Evolutionary conservation across 2,113 vertebrate species (phyloP).

Genomic region (Bagarius yarrelli): DNA sequence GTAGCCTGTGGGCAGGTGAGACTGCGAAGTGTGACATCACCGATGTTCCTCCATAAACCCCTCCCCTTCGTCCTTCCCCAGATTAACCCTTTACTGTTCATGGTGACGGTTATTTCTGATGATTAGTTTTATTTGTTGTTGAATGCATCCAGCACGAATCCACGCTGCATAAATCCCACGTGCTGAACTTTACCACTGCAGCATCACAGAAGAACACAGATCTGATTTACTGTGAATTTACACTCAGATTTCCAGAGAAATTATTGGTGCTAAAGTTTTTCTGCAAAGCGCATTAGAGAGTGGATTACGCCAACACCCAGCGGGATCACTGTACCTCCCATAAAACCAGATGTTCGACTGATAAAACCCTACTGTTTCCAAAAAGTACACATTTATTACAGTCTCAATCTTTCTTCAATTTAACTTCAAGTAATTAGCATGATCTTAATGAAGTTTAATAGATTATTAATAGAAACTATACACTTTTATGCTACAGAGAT

Average conservation of each 20-base stretch:
- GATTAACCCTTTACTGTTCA: neutral
- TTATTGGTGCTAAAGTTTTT: conserved; percentile 24
- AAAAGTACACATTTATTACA: neutral
- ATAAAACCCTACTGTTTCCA: neutral
- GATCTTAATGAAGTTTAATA: too few relatives aligned
- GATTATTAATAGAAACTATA: too few relatives aligned
- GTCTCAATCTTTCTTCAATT: neutral
- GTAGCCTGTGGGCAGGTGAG: conserved; percentile 18
- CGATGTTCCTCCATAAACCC: neutral
- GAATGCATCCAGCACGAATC: neutral
- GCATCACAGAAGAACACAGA: conserved; percentile 10
- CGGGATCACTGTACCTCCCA: conserved; percentile 11
- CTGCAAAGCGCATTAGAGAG: neutral
- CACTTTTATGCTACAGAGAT: neutral
- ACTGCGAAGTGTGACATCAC: conserved; percentile 12
- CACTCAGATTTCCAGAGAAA: conserved; percentile 26
- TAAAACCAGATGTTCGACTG: neutral
- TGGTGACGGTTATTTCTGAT: neutral
- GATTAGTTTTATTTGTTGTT: neutral
- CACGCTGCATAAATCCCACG: conserved; percentile 15
- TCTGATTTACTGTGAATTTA: conserved; percentile 37
- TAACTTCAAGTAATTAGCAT: neutral
- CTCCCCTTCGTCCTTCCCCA: too few relatives aligned
- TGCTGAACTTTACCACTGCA: conserved; percentile 17
- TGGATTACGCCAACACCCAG: neutral